phyloP scores from a whole-genome alignment of 1,140 invertebrate genomes.

The Grapholita molesta region DNA sequence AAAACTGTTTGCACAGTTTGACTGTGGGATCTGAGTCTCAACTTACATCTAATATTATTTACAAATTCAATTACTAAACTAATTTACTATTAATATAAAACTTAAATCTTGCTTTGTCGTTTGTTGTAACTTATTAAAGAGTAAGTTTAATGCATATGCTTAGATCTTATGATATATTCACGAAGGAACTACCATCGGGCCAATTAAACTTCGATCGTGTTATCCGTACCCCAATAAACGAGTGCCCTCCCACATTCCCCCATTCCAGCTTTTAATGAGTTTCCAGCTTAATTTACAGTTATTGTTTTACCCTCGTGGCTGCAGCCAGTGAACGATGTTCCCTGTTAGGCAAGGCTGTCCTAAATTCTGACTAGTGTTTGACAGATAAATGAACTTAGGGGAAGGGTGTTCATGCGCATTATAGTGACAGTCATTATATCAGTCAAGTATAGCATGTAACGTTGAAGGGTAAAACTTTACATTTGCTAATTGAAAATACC shows the following conservation, averaged over 20 bases:
- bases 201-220: slow-evolving; percentile 65
- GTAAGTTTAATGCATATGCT: slow-evolving; percentile 45
- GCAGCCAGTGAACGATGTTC: slow-evolving; percentile 23
- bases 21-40: too few species aligned
- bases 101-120: too few species aligned
- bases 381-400: slow-evolving; percentile 11
- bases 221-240: slow-evolving; percentile 39
- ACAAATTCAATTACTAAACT: too few species aligned
- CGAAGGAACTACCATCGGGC: slow-evolving; percentile 31
- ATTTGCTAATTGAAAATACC: background rate
- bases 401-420: background rate
- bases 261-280: slow-evolving; percentile 62
- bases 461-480: background rate
- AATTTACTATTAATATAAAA: too few species aligned
- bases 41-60: too few species aligned
- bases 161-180: slow-evolving; percentile 38
- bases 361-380: slow-evolving; percentile 13
- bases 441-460: background rate
- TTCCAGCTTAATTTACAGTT: slow-evolving; percentile 68
- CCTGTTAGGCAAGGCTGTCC: background rate
- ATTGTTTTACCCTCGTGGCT: slow-evolving; percentile 60
- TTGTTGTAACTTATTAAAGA: background rate
- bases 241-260: slow-evolving; percentile 34
- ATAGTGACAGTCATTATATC: background rate
- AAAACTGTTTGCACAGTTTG: too few species aligned